phyloP scores from a whole-genome alignment of 2,888 invertebrate species.

The Priocnemis perturbator region DNA sequence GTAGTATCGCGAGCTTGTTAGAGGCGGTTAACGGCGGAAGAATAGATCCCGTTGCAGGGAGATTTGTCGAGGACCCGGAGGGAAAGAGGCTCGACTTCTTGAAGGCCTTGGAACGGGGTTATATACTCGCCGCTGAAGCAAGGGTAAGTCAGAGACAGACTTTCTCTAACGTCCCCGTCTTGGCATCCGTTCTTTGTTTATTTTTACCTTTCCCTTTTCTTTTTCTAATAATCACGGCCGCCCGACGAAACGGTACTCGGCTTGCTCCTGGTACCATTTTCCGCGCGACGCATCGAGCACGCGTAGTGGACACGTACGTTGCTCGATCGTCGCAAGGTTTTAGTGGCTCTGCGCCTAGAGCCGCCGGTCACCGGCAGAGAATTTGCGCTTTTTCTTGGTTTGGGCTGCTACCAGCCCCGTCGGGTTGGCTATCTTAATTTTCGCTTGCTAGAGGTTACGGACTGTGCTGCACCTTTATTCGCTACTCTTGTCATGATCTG shows the following conservation, averaged over 20 bases:
- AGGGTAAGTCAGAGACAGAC: constrained; percentile 83
- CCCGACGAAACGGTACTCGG: too few species aligned
- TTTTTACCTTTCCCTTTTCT: neutral
- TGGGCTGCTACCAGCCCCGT: too few species aligned
- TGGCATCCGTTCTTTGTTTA: neutral
- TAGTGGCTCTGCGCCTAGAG: too few species aligned
- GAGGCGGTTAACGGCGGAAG: constrained; percentile 85
- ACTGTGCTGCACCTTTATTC: constrained; percentile 54
- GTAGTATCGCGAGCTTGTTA: constrained; percentile 85
- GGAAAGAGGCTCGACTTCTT: constrained; percentile 84
- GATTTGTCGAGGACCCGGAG: constrained; percentile 79
- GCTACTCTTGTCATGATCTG: constrained; percentile 37
- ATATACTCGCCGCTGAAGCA: constrained; percentile 92
- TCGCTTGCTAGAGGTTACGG: constrained; percentile 65
- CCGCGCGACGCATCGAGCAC: too few species aligned
- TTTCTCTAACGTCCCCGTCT: constrained; percentile 7
- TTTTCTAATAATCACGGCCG: constrained; percentile 1
- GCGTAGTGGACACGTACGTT: too few species aligned
- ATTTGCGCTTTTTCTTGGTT: too few species aligned
- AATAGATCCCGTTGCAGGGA: constrained; percentile 86
- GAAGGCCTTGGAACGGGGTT: constrained; percentile 91
- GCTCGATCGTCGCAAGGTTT: too few species aligned
- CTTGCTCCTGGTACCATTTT: too few species aligned
- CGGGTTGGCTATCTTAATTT: constrained; percentile 12
- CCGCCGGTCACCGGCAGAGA: too few species aligned